phyloP scores from a whole-genome alignment of 2,113 vertebrate species.

The Labeo rohita region DNA sequence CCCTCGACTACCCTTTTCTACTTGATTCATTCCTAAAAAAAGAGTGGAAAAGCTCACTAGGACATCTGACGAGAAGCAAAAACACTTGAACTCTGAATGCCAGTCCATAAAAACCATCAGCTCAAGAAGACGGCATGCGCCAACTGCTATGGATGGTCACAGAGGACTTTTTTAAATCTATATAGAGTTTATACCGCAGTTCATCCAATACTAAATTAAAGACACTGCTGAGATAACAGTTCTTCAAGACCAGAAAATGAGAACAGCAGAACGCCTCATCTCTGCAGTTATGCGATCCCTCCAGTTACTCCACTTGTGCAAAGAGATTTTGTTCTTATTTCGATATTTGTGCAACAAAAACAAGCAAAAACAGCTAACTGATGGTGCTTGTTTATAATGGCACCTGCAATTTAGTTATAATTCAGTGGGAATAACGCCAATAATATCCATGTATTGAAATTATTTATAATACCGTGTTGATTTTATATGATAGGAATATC shows the following conservation, averaged over 20 bases:
- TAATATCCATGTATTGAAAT: conserved; percentile 29
- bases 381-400: conserved; percentile 30
- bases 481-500: conserved; percentile 16
- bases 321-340: background rate
- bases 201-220: conserved; percentile 20
- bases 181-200: conserved; percentile 11
- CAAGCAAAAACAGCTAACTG: background rate
- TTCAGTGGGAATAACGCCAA: conserved; percentile 13
- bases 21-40: background rate
- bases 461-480: conserved; percentile 7
- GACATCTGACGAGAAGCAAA: conserved; percentile 18
- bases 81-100: background rate
- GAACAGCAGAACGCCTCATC: background rate
- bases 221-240: conserved; percentile 21
- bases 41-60: conserved; percentile 10
- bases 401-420: conserved; percentile 27
- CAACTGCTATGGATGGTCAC: conserved; percentile 15
- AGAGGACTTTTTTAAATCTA: background rate
- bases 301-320: background rate
- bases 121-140: conserved; percentile 3
- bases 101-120: background rate
- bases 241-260: conserved; percentile 2
- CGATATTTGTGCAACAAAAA: conserved; percentile 18
- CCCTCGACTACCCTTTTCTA: conserved; percentile 2
- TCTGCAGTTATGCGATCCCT: background rate